Evolutionary conservation across 2,113 vertebrate species (phyloP).

Genomic region (Tyrannus savana): DNA sequence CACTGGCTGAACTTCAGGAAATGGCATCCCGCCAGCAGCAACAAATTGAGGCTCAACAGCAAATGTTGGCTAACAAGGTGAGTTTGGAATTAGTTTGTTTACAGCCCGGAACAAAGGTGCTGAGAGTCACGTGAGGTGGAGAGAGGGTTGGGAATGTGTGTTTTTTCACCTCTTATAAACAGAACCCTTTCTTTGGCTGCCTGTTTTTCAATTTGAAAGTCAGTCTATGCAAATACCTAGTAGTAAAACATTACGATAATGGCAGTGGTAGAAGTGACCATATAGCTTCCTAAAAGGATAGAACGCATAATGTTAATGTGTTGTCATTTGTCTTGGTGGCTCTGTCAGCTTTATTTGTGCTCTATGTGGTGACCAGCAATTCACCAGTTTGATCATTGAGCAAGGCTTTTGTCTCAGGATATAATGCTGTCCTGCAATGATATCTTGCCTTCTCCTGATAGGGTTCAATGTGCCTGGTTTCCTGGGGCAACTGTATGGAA

Average conservation of each 20-base stretch:
- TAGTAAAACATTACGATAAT: neutral
- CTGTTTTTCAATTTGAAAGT: neutral
- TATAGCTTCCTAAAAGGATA: neutral
- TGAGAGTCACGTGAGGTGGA: neutral
- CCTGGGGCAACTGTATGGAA: neutral
- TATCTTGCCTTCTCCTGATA: slow-evolving; percentile 26
- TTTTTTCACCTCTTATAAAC: neutral
- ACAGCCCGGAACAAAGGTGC: neutral
- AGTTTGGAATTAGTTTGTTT: neutral
- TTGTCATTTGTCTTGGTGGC: neutral
- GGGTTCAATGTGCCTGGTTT: neutral
- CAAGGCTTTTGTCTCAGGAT: slow-evolving; percentile 12
- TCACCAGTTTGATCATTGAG: neutral
- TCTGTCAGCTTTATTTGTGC: neutral
- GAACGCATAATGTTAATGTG: neutral
- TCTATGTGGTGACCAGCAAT: neutral
- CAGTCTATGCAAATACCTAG: neutral
- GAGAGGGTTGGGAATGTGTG: neutral
- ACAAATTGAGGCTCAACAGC: slow-evolving; percentile 94
- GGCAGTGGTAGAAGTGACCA: neutral
- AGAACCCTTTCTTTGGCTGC: neutral
- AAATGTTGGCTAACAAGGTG: slow-evolving; percentile 94
- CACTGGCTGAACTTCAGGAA: slow-evolving; percentile 92
- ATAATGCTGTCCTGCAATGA: neutral
- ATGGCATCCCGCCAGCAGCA: slow-evolving; percentile 97